Evolutionary conservation across 2,888 invertebrate genomes (phyloP), one percentile per base, ranked within the genome.

Genomic region (Caenorhabditis afra): DNA sequence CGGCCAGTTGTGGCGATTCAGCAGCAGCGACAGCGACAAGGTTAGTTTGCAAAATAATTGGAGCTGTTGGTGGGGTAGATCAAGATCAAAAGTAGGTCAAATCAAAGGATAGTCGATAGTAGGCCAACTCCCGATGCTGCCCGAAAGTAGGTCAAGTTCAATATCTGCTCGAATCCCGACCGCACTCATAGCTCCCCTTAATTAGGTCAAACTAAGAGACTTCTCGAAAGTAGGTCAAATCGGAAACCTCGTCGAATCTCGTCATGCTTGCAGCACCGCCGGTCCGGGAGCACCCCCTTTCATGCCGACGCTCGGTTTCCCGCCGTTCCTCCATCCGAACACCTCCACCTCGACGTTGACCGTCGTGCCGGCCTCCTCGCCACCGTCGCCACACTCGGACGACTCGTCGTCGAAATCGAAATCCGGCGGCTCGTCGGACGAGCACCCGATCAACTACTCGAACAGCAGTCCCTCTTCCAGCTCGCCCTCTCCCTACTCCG

Each of bases 401-500:
- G 58, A 73, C 35, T 64, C 62, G 8, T 64, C 62, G 8, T 62
- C 61, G 3, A 71, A 71, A 45, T 50, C 66, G n/a, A 67, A 61
- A 18, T n/a, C n/a, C n/a, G n/a, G n/a, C n/a, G n/a, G n/a, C n/a
- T 45, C 52, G 7, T 66, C 74, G 16, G 61, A 55, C 29, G 62
- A 75, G 16, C 49, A 73, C 16, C 75, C 75, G 12, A 45, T 75
- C 39, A 75, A 75, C 18, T 75, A 61, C 22, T 66, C 65, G 4
- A 74, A 65, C 37, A 37, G 22, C 29, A 73, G 64, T 35, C 65
- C 66, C 1, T 67, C 66, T 1, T 61, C 61, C 7, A 74, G 59
- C 52, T 61, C 74, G 8, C 64, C 64, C 10, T 74, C 74, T 8
- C 67, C 66, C 16, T 64, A 65, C 41, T 73, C 73, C 29, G 29